A percentile compares a stretch with the other conserved stretches of the same genome.
Evolutionary conservation across 37 sponge, comb jelly and placozoan genomes (phyloP).

Genomic region (Mnemiopsis leidyi): DNA sequence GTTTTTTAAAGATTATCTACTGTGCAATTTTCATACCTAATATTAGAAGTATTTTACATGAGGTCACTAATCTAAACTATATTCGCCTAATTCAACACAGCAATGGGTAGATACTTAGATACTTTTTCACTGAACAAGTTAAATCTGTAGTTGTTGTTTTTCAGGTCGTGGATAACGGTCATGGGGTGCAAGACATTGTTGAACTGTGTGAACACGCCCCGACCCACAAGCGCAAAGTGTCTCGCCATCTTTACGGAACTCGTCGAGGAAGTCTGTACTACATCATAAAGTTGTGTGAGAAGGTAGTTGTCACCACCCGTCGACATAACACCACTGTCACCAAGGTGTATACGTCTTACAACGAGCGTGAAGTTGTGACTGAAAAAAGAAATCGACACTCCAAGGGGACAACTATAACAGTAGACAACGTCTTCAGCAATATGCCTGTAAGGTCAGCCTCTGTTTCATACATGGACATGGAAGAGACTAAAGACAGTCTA

Average conservation of each 20-base stretch:
- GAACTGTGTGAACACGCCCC: constrained; percentile 15
- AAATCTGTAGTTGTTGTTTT: not conserved
- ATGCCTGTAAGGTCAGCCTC: not conserved
- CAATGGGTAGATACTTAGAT: too few relatives aligned
- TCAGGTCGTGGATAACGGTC: constrained; percentile 58
- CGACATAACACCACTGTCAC: not conserved
- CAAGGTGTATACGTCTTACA: not conserved
- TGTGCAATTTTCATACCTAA: too few relatives aligned
- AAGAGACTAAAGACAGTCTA: not conserved
- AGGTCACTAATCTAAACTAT: too few relatives aligned
- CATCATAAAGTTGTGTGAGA: not conserved
- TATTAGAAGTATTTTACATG: too few relatives aligned
- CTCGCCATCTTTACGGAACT: not conserved
- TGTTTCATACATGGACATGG: constrained; percentile 35
- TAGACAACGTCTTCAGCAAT: not conserved
- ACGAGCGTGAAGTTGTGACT: not conserved
- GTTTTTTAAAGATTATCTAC: too few relatives aligned
- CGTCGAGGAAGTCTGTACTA: constrained; percentile 16
- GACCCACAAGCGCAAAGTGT: not conserved
- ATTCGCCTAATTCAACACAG: too few relatives aligned
- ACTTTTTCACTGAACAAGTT: too few relatives aligned
- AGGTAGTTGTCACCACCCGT: constrained; percentile 12
- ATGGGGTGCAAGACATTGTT: not conserved
- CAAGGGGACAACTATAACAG: constrained; percentile 3
- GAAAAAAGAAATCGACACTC: constrained; percentile 14